Base-by-base conservation (phyloP, 2,797 vertebrate species). In the Bryconaethiops microstoma region DNA sequence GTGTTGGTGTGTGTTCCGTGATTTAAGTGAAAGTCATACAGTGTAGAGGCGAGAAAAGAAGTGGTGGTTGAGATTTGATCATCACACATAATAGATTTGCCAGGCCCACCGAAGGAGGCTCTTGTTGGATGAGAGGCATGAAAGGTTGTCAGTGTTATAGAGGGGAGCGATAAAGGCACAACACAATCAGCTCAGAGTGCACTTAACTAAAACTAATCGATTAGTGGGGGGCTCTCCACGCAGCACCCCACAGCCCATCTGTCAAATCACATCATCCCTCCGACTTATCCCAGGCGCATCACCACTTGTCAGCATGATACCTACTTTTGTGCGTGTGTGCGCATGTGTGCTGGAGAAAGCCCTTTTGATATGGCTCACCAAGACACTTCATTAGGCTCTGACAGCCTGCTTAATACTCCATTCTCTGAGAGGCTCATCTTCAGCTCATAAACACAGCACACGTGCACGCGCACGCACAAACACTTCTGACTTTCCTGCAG, bases 181-280 rank as follows among this genome's bases (percentile, higher is more conserved):
- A 82, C 81, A 84, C 82, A 82, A 83, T 84, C 84, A 81, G 81
- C 83, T 87, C 76, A 83, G 84, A 86, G 86, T 86, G 85, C 85
- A 84, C 84, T 86, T 85, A 87, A 87, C 84, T 86, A 82, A 83
- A 86, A 85, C 84, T 86, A 87, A 87, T 84, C 80, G 82, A 88
- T 88, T 85, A 85, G 87, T 82, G 82, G 81, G 79, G 85, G 74
- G 70, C 81, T 85, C 79, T 82, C 77, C 83, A 77, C 85, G 83
- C 68, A 35, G 80, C 42, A 67, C 82, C 80, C 82, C 71, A 62
- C 78, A 77, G 72, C 77, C 88, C 87, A 88, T 88, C 84, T 89
- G 87, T 88, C 86, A 88, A 85, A 84, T 83, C 82, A 83, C 77
- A 85, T 88, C 84, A 85, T 82, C 81, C 57, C 79, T 10, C 3